Evolutionary conservation across 1,140 invertebrate genomes (phyloP).

Genomic region (Pseudachorutes palmiensis): DNA sequence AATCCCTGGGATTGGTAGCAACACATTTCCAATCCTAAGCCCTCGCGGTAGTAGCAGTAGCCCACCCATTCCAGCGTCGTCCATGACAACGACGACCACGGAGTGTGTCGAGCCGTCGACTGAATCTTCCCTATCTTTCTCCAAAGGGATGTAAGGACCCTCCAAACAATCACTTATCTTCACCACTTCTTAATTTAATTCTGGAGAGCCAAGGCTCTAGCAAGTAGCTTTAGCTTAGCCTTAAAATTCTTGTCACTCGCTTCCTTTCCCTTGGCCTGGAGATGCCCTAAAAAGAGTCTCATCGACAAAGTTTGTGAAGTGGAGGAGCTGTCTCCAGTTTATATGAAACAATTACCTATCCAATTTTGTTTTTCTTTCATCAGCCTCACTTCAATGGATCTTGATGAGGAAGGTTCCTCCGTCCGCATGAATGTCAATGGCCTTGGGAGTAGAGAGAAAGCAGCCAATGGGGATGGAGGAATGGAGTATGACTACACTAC

Average conservation of each 20-base stretch:
- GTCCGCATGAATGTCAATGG: conserved; percentile 10
- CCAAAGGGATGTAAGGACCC: neutral
- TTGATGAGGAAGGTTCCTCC: conserved; percentile 7
- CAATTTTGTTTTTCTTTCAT: neutral
- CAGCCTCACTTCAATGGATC: neutral
- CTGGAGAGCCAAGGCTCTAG: neutral
- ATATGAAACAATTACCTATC: no score
- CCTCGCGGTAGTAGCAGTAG: conserved; percentile 21
- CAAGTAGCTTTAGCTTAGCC: no score
- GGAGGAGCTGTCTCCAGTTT: no score
- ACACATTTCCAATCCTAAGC: conserved; percentile 12
- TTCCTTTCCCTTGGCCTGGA: no score
- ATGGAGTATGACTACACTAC: conserved; percentile 66
- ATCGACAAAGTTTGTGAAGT: no score
- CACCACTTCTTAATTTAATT: neutral
- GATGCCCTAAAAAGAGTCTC: no score
- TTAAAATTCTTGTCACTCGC: neutral
- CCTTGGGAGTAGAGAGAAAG: conserved; percentile 5
- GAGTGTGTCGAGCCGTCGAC: conserved; percentile 49
- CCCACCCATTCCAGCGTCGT: no score
- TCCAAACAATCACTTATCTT: neutral
- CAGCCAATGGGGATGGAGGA: conserved; percentile 7
- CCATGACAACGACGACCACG: conserved; percentile 45
- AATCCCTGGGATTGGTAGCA: conserved; percentile 13
- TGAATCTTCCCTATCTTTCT: conserved; percentile 24